Evolutionary conservation across 1,140 invertebrate genomes (phyloP).

Genomic region (Dendrolimus punctatus): DNA sequence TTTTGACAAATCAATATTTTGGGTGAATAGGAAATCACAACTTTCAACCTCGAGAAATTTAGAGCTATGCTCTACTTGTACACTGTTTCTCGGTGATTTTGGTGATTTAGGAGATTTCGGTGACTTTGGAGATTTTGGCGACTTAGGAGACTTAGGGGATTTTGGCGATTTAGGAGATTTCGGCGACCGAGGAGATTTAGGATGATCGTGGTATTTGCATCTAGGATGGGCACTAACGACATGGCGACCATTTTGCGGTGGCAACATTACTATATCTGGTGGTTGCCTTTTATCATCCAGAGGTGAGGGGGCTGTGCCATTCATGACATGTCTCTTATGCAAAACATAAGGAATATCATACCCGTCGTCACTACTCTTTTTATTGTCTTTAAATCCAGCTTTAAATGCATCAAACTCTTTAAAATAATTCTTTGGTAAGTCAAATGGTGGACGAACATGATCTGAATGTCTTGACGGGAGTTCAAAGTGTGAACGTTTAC

Average conservation of each 20-base stretch:
- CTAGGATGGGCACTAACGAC: slow-evolving; percentile 55
- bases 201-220: slow-evolving; percentile 71
- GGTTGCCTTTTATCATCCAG: slow-evolving; percentile 59
- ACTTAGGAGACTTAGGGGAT: slow-evolving; percentile 73
- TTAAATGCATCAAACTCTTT: slow-evolving; percentile 73
- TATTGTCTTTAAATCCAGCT: slow-evolving; percentile 60
- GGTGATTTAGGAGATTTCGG: slow-evolving; percentile 75
- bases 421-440: slow-evolving; percentile 75
- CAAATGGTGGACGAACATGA: slow-evolving; percentile 69
- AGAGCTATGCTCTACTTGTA: slow-evolving; percentile 59
- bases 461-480: slow-evolving; percentile 68
- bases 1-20: slow-evolving; percentile 81
- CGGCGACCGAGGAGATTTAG: slow-evolving; percentile 67
- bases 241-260: slow-evolving; percentile 65
- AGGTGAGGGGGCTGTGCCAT: slow-evolving; percentile 80
- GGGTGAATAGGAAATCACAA: slow-evolving; percentile 77
- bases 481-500: slow-evolving; percentile 79
- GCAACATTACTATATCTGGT: slow-evolving; percentile 65
- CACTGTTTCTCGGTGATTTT: slow-evolving; percentile 70
- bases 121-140: slow-evolving; percentile 67
- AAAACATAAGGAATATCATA: slow-evolving; percentile 87
- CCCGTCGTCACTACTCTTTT: slow-evolving; percentile 64
- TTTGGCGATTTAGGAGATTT: slow-evolving; percentile 75
- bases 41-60: slow-evolving; percentile 66
- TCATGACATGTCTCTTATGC: slow-evolving; percentile 87